phyloP scores from a whole-genome alignment of 2,888 invertebrate genomes.

The Limenitis camilla region DNA sequence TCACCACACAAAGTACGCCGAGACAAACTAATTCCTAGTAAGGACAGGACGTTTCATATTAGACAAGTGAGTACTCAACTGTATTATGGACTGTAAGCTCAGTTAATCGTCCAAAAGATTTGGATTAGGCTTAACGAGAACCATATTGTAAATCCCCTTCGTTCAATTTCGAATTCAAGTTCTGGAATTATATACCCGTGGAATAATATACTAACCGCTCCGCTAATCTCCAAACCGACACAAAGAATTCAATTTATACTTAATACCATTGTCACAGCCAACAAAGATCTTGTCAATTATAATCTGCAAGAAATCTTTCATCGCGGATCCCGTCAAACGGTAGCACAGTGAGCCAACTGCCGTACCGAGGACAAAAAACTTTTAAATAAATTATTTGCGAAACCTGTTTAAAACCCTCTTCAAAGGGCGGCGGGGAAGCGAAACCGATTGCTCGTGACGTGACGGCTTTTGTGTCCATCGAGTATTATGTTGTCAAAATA shows the following conservation, averaged over 20 bases:
- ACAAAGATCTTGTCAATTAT: slow-evolving; percentile 75
- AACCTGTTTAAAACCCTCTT: slow-evolving; percentile 68
- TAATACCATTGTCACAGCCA: slow-evolving; percentile 59
- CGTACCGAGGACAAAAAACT: slow-evolving; percentile 35
- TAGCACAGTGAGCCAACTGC: slow-evolving; percentile 58
- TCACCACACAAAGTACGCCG: slow-evolving; percentile 4
- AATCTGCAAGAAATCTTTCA: slow-evolving; percentile 65
- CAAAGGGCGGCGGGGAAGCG: slow-evolving; percentile 66
- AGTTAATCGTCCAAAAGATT: slow-evolving; percentile 43
- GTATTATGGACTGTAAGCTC: slow-evolving; percentile 44
- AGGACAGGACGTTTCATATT: slow-evolving; percentile 3
- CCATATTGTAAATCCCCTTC: slow-evolving; percentile 42
- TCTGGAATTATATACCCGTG: slow-evolving; percentile 45
- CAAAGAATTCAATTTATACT: slow-evolving; percentile 59
- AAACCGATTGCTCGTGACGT: slow-evolving; percentile 72
- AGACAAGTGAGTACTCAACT: slow-evolving; percentile 12
- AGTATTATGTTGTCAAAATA: slow-evolving; percentile 75
- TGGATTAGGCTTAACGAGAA: slow-evolving; percentile 55
- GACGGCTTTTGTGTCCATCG: slow-evolving; percentile 67
- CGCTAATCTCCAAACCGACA: slow-evolving; percentile 57
- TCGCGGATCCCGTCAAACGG: slow-evolving; percentile 61
- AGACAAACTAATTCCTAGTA: slow-evolving; percentile 16
- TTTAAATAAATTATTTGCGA: slow-evolving; percentile 70
- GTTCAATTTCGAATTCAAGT: slow-evolving; percentile 53
- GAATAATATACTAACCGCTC: slow-evolving; percentile 40